A percentile compares a stretch with the other conserved stretches of the same genome.
Conservation (phyloP, 2,797 vertebrate species). For the Gymnothorax javanicus region DNA sequence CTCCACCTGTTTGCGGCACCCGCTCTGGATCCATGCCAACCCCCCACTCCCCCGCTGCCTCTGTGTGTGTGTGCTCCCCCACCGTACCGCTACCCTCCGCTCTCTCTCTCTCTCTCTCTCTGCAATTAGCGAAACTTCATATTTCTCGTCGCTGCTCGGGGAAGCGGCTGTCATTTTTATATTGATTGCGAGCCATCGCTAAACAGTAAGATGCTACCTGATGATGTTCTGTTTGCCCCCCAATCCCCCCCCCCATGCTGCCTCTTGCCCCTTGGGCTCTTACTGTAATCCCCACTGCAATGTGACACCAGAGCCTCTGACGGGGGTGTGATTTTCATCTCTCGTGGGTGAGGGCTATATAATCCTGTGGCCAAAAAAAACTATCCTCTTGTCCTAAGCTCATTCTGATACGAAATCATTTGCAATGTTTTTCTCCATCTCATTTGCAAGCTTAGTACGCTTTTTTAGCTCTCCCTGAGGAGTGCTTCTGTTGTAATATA, state of each 20-base stretch:
- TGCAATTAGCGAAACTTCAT: constrained; percentile 58
- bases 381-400: not conserved
- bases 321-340: not conserved
- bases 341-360: not conserved
- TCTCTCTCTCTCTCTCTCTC: constrained; percentile 25
- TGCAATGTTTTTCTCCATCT: not conserved
- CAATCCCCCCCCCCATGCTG: no score
- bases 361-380: not conserved
- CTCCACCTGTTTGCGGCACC: not conserved
- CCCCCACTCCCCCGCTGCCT: not conserved
- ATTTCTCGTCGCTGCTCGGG: constrained; percentile 46
- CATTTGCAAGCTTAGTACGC: constrained; percentile 29
- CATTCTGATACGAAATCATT: not conserved
- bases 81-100: not conserved
- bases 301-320: not conserved
- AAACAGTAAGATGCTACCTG: no score
- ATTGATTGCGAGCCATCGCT: constrained; percentile 55
- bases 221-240: constrained; percentile 23
- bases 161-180: constrained; percentile 46
- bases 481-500: not conserved
- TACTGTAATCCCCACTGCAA: not conserved
- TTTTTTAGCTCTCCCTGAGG: not conserved
- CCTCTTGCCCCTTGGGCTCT: no score
- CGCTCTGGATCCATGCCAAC: not conserved
- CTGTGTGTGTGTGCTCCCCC: not conserved